These are phyloP conservation scores for Bathynomus jamesi DNA, from an alignment of 1,140 invertebrate genomes.

Conservation along the genomic window DNA sequence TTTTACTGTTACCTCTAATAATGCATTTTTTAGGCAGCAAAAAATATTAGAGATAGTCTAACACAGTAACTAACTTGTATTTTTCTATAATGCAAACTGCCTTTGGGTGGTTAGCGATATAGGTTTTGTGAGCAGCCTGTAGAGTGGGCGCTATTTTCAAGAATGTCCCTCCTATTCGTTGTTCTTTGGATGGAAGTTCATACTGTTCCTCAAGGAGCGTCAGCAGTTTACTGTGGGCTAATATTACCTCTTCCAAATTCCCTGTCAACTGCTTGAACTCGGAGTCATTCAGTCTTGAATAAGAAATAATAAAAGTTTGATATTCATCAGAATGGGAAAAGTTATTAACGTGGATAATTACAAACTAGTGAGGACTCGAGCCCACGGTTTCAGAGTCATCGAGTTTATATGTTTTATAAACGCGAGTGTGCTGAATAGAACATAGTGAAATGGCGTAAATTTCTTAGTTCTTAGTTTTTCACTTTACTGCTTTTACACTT, in stretches of 20 bases:
- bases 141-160: conserved; percentile 74
- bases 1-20: too few relatives aligned
- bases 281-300: conserved; percentile 63
- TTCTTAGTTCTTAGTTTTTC: too few relatives aligned
- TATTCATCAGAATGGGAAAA: too few relatives aligned
- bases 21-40: too few relatives aligned
- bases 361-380: too few relatives aligned
- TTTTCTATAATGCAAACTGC: conserved; percentile 85
- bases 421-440: too few relatives aligned
- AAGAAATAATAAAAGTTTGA: neutral
- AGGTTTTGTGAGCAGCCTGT: conserved; percentile 77
- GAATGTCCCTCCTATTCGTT: conserved; percentile 84
- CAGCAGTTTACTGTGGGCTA: conserved; percentile 8
- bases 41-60: too few relatives aligned
- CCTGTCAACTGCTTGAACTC: conserved; percentile 79
- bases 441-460: too few relatives aligned
- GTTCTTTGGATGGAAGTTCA: conserved; percentile 40
- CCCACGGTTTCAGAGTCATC: too few relatives aligned
- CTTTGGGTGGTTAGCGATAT: conserved; percentile 85
- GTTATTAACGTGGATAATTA: too few relatives aligned
- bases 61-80: conserved; percentile 36
- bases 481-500: too few relatives aligned
- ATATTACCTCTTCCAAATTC: conserved; percentile 76
- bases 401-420: too few relatives aligned
- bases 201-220: conserved; percentile 41